Percentiles rank a stretch among this genome's conserved stretches.
These are phyloP conservation scores for Anolis sagrei DNA, from an alignment of 2,113 vertebrate genomes.

Conservation along the genomic window DNA sequence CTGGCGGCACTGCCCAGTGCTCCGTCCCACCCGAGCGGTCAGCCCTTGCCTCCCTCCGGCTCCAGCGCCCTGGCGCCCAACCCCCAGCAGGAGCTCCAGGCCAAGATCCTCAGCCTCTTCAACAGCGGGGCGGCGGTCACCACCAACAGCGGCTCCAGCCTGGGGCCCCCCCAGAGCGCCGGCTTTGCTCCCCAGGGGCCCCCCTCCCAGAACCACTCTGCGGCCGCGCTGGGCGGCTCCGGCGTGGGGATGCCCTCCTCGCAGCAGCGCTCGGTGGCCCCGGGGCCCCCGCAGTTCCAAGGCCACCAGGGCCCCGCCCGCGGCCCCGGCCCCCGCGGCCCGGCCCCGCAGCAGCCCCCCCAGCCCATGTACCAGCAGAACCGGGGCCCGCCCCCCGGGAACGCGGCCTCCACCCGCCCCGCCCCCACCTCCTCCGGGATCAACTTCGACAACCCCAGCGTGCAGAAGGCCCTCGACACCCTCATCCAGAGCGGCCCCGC, in stretches of 20 bases:
- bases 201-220: slow-evolving; percentile 42
- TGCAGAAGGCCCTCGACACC: slow-evolving; percentile 97
- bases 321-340: slow-evolving; percentile 72
- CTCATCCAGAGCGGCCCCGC: slow-evolving; percentile 96
- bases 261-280: slow-evolving; percentile 77
- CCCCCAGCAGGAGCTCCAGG: slow-evolving; percentile 94
- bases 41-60: slow-evolving; percentile 74
- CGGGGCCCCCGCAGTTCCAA: slow-evolving; percentile 72
- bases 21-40: slow-evolving; percentile 74
- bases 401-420: slow-evolving; percentile 73
- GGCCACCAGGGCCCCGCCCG: slow-evolving; percentile 69
- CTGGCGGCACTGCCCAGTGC: slow-evolving; percentile 69
- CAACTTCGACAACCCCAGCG: slow-evolving; percentile 98
- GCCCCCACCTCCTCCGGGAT: slow-evolving; percentile 81
- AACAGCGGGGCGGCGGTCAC: slow-evolving; percentile 83
- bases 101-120: slow-evolving; percentile 98
- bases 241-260: slow-evolving; percentile 58
- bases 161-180: slow-evolving; percentile 65
- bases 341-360: slow-evolving; percentile 63
- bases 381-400: slow-evolving; percentile 76
- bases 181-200: slow-evolving; percentile 75
- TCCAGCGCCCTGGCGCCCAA: slow-evolving; percentile 69
- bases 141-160: slow-evolving; percentile 78
- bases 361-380: slow-evolving; percentile 75
- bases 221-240: slow-evolving; percentile 38